These are phyloP conservation scores for Brachyistius frenatus DNA, from an alignment of 2,113 vertebrate genomes.

Conservation along the genomic window DNA sequence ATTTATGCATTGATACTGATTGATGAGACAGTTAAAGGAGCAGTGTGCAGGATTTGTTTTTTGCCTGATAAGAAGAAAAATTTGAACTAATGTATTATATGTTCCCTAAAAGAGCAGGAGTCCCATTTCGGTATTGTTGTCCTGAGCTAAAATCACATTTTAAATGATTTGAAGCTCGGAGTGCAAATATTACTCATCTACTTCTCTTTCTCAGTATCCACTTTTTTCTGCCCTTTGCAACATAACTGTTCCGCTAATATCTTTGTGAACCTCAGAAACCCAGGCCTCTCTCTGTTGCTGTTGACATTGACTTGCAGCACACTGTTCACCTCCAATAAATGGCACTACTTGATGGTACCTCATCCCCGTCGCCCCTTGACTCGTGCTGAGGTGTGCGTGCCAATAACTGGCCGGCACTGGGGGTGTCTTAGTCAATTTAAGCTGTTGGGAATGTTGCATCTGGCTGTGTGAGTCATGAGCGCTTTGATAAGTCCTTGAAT, in stretches of 20 bases:
- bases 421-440: slow-evolving; percentile 52
- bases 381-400: slow-evolving; percentile 53
- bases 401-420: slow-evolving; percentile 50
- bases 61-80: too few relatives aligned
- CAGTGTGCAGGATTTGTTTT: too few relatives aligned
- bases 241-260: slow-evolving; percentile 5
- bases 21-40: too few relatives aligned
- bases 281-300: slow-evolving; percentile 26
- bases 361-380: slow-evolving; percentile 42
- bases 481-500: slow-evolving; percentile 63
- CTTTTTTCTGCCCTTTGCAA: background rate
- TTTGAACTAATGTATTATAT: too few relatives aligned
- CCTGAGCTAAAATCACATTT: background rate
- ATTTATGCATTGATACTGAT: too few relatives aligned
- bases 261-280: slow-evolving; percentile 11
- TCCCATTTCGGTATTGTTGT: too few relatives aligned
- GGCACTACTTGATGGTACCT: slow-evolving; percentile 32
- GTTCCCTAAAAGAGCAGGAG: too few relatives aligned
- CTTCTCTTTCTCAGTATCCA: background rate
- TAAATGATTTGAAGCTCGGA: background rate
- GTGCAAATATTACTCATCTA: background rate
- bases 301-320: slow-evolving; percentile 42
- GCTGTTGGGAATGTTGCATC: slow-evolving; percentile 48
- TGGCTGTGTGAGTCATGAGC: slow-evolving; percentile 53
- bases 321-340: slow-evolving; percentile 43